Evolutionary conservation across 2,888 invertebrate species (phyloP).

Genomic region (Heliothis peltigera): DNA sequence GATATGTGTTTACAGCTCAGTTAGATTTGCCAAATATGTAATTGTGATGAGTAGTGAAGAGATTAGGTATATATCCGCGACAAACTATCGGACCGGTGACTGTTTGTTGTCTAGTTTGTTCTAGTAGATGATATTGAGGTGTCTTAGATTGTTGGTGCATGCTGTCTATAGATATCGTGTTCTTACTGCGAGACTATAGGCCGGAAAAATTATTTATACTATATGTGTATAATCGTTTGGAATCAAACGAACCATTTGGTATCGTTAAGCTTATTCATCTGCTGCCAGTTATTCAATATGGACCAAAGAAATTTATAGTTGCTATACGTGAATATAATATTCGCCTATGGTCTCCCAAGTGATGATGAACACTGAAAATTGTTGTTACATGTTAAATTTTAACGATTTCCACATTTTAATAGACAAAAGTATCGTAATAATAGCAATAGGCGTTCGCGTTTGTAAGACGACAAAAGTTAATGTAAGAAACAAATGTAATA

Average conservation of each 20-base stretch:
- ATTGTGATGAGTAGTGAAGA: conserved; percentile 84
- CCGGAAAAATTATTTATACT: conserved; percentile 43
- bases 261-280: conserved; percentile 46
- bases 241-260: conserved; percentile 36
- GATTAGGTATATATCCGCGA: conserved; percentile 71
- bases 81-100: conserved; percentile 86
- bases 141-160: conserved; percentile 88
- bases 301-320: conserved; percentile 76
- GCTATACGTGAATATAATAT: conserved; percentile 48
- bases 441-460: conserved; percentile 68
- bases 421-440: conserved; percentile 59
- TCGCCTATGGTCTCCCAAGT: conserved; percentile 68
- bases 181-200: conserved; percentile 67
- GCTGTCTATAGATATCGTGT: conserved; percentile 74
- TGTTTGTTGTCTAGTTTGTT: conserved; percentile 84
- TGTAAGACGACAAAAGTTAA: conserved; percentile 62
- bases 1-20: conserved; percentile 75
- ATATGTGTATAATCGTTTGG: conserved; percentile 48
- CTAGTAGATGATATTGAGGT: conserved; percentile 83
- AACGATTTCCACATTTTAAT: conserved; percentile 77
- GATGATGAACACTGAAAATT: conserved; percentile 72
- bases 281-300: conserved; percentile 67
- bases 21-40: conserved; percentile 86
- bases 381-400: conserved; percentile 86
- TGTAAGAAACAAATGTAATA: conserved; percentile 47